A percentile compares a stretch with the other conserved stretches of the same genome.
phyloP scores from a whole-genome alignment of 2,797 vertebrate genomes.

The Crenichthys baileyi region DNA sequence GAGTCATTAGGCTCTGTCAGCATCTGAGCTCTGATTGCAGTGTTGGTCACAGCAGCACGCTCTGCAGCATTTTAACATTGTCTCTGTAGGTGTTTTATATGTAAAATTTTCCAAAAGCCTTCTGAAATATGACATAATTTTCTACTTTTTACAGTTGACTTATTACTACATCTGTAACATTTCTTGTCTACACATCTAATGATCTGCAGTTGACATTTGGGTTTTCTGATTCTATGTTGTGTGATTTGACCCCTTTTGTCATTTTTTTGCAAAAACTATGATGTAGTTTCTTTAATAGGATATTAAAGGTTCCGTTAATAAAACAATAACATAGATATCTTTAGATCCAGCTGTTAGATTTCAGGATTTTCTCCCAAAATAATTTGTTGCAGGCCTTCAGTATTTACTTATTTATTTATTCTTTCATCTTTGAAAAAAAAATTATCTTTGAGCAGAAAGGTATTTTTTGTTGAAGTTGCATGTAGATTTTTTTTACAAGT shows the following conservation, averaged over 20 bases:
- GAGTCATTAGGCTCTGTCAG: conserved; percentile 33
- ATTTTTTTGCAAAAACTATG: not conserved
- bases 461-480: not conserved
- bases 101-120: not conserved
- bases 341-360: not conserved
- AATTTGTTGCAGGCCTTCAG: not conserved
- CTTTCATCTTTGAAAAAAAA: not conserved
- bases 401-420: not conserved
- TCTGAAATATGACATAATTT: not conserved
- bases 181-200: not conserved
- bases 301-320: not conserved
- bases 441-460: not conserved
- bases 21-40: not conserved
- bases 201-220: not conserved
- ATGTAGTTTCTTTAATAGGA: not conserved
- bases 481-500: not conserved
- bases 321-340: not conserved
- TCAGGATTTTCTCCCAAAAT: not conserved
- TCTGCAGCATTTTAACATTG: not conserved
- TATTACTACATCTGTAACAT: not conserved
- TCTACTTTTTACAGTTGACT: not conserved
- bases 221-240: not conserved
- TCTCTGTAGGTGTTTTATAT: not conserved
- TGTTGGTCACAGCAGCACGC: not conserved
- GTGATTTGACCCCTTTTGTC: not conserved